Base-by-base conservation (phyloP, 2,797 vertebrate genomes). In the Anolis apletophallus region DNA sequence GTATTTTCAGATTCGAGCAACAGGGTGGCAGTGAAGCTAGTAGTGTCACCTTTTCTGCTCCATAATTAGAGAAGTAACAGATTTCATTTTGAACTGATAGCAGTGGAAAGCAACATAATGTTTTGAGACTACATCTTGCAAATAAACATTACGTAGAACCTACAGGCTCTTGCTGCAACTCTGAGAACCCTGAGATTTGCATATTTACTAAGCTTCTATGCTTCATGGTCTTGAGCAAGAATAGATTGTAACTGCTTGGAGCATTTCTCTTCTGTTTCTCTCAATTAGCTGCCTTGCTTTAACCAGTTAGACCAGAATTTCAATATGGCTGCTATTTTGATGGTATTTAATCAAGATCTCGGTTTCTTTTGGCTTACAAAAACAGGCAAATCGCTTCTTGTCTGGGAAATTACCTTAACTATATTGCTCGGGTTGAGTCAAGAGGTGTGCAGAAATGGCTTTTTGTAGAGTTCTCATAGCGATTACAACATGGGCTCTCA, bases 381-480 rank as follows among this genome's bases (percentile, higher is more conserved):
- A 85, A 72, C 2, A 72, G 72, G 40, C 34, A 85, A 29, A 72
- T 32, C 11, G 16, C 16, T 71, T 71, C 67, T 71, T 59, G 14
- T 72, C 71, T 54, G 64, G 83, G 19, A 85, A 85, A 79, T 77
- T 57, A 69, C 23, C 16, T 85, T 78, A n/a, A 67, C 83, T 52
- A 19, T 76, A 34, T 76, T 84, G 72, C 17, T 67, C 52, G 40
- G 9, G 29, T 32, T 46, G 54, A 40, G 64, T 40, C 34, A 80
- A 71, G 54, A 79, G 32, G 52, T 59, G 23, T 79, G 36, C 19
- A 79, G 36, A 80, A 57, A 79, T 71, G 57, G 36, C 29, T 79
- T 79, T 85, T 7, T 79, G 52, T 19, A 84, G 34, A 29, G 55
- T 71, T 10, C 52, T 26, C 11, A 10, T 34, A n/a, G 67, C 59